Percentiles rank a stretch among this genome's conserved stretches.
phyloP scores from a whole-genome alignment of 2,797 vertebrate genomes.

The Danio tinwini region DNA sequence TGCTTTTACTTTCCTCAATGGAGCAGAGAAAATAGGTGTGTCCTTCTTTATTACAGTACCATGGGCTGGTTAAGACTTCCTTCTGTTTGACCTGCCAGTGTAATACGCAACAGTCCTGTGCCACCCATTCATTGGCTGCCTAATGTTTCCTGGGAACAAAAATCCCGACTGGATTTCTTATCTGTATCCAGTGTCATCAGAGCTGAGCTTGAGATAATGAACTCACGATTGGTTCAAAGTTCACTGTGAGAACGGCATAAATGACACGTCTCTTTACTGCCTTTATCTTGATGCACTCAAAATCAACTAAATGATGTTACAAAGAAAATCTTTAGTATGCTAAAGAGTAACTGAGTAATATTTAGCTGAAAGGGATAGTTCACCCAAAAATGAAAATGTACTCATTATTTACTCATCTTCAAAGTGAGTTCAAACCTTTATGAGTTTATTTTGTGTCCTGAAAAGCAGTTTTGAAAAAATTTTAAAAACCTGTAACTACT shows the following conservation, averaged over 20 bases:
- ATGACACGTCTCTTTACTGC: slow-evolving; percentile 8
- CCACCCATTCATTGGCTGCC: slow-evolving; percentile 13
- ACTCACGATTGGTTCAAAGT: slow-evolving; percentile 29
- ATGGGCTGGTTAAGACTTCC: slow-evolving; percentile 4
- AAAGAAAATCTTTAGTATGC: background rate
- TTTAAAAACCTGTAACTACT: too few species aligned
- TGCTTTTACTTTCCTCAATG: slow-evolving; percentile 1
- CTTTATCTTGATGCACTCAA: background rate
- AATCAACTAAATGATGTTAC: background rate
- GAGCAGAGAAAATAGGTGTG: slow-evolving; percentile 34
- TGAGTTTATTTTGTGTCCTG: too few species aligned
- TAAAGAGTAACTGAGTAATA: background rate
- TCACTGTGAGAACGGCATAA: slow-evolving; percentile 12
- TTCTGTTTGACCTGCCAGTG: slow-evolving; percentile 5
- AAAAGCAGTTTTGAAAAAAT: too few species aligned
- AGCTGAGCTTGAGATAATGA: slow-evolving; percentile 36
- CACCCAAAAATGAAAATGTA: too few species aligned
- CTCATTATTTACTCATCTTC: too few species aligned
- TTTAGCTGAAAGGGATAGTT: background rate
- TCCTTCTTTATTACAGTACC: slow-evolving; percentile 16
- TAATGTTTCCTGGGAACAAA: background rate
- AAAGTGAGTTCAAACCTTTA: too few species aligned
- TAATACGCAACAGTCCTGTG: background rate
- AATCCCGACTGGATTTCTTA: slow-evolving; percentile 34
- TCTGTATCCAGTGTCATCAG: slow-evolving; percentile 27